Evolutionary conservation across 2,888 invertebrate genomes (phyloP).

Genomic region (Ochropleura leucogaster): DNA sequence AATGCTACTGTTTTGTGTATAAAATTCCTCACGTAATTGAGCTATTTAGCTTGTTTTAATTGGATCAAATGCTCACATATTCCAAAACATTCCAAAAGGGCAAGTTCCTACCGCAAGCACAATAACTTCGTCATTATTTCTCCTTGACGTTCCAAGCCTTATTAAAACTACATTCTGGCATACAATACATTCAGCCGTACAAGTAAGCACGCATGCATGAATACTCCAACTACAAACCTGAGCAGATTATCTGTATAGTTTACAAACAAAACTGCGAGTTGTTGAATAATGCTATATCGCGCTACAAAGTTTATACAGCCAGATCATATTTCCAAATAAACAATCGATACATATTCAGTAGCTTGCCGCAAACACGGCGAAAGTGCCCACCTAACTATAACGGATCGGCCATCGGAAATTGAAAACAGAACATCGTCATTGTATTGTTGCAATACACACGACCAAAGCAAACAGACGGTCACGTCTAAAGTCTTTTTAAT

Average conservation of each 20-base stretch:
- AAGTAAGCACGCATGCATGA: slow-evolving; percentile 24
- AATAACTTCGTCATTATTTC: slow-evolving; percentile 33
- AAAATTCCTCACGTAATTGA: slow-evolving; percentile 37
- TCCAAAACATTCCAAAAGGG: slow-evolving; percentile 18
- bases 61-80: slow-evolving; percentile 27
- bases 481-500: slow-evolving; percentile 76
- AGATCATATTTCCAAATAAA: slow-evolving; percentile 62
- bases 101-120: slow-evolving; percentile 22
- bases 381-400: slow-evolving; percentile 62
- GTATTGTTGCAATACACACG: slow-evolving; percentile 49
- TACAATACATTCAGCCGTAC: slow-evolving; percentile 37
- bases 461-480: slow-evolving; percentile 61
- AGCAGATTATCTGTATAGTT: slow-evolving; percentile 37
- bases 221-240: slow-evolving; percentile 31
- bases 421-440: slow-evolving; percentile 63
- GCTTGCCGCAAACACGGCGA: slow-evolving; percentile 62
- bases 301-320: slow-evolving; percentile 45
- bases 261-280: slow-evolving; percentile 49
- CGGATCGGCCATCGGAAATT: slow-evolving; percentile 65
- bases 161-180: slow-evolving; percentile 49
- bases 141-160: slow-evolving; percentile 27
- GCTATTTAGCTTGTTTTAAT: slow-evolving; percentile 37
- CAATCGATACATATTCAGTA: slow-evolving; percentile 66
- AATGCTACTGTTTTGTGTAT: slow-evolving; percentile 22
- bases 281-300: slow-evolving; percentile 42